phyloP scores from a whole-genome alignment of 2,888 invertebrate species.

The Ophioninae sp. region DNA sequence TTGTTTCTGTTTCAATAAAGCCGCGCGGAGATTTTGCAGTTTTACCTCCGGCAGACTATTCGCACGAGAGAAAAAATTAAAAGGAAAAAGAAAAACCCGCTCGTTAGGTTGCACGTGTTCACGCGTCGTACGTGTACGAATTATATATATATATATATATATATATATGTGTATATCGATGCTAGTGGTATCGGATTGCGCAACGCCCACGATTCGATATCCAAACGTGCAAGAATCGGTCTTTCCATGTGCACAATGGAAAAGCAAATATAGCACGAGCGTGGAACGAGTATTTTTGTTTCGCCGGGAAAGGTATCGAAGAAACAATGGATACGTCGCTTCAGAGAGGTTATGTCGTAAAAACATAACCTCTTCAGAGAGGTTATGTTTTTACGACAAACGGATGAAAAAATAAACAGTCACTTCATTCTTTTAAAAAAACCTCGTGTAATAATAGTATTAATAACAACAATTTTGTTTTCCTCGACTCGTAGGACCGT shows the following conservation, averaged over 20 bases:
- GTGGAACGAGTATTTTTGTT: not conserved
- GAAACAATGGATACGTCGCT: too few relatives aligned
- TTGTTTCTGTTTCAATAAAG: too few relatives aligned
- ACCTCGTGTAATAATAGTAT: too few relatives aligned
- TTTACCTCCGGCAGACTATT: conserved; percentile 41
- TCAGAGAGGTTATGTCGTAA: too few relatives aligned
- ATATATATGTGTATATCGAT: conserved; percentile 25
- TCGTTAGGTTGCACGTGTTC: conserved; percentile 12
- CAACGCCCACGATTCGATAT: conserved; percentile 57
- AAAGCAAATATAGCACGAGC: conserved; percentile 1
- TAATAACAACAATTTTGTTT: too few relatives aligned
- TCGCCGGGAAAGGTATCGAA: too few relatives aligned
- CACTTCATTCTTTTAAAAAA: too few relatives aligned
- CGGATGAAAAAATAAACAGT: too few relatives aligned
- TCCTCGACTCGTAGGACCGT: not conserved
- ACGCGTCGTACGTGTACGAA: not conserved
- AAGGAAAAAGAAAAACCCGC: conserved; percentile 21
- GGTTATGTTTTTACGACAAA: too few relatives aligned
- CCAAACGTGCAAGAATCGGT: conserved; percentile 35
- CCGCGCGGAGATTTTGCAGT: conserved; percentile 26
- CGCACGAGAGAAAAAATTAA: not conserved
- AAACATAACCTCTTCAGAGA: too few relatives aligned
- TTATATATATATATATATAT: not conserved
- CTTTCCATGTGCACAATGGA: conserved; percentile 15
- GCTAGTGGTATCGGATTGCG: conserved; percentile 48